Conservation (phyloP, 2,888 invertebrate genomes). For the Pasiphila rectangulata region DNA sequence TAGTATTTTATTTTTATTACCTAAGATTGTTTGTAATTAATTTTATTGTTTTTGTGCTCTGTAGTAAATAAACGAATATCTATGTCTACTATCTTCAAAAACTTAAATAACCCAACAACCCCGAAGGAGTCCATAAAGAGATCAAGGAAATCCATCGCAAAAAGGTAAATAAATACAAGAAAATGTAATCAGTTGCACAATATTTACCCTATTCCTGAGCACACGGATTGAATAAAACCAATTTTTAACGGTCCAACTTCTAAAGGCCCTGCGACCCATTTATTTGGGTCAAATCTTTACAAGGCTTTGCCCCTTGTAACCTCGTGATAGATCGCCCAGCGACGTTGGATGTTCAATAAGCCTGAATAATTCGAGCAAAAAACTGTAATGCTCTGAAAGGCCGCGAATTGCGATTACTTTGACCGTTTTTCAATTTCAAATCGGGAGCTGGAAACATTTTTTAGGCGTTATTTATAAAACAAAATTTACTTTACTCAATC, state of each 20-base stretch:
- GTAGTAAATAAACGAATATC: too few species aligned
- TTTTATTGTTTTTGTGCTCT: too few species aligned
- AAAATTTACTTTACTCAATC: too few species aligned
- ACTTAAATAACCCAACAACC: too few species aligned
- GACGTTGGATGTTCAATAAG: constrained; percentile 63
- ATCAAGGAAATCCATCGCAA: constrained; percentile 12
- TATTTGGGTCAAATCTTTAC: constrained; percentile 55
- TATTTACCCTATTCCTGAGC: constrained; percentile 47
- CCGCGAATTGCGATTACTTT: constrained; percentile 13
- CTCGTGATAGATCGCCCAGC: constrained; percentile 62
- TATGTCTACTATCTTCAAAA: too few species aligned
- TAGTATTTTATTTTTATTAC: too few species aligned
- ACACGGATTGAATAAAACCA: constrained; percentile 58
- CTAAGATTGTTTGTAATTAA: too few species aligned
- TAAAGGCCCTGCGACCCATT: constrained; percentile 61
- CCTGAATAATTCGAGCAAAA: constrained; percentile 66
- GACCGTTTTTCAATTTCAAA: constrained; percentile 16
- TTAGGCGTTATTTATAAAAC: not conserved
- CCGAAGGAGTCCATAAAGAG: too few species aligned
- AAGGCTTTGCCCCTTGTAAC: constrained; percentile 50
- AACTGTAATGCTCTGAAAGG: constrained; percentile 32
- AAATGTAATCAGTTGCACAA: constrained; percentile 25
- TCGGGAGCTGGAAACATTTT: not conserved
- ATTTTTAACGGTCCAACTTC: constrained; percentile 58
- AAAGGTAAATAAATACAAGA: constrained; percentile 19